phyloP scores from a whole-genome alignment of 2,797 vertebrate genomes.

The Siniperca undulata region DNA sequence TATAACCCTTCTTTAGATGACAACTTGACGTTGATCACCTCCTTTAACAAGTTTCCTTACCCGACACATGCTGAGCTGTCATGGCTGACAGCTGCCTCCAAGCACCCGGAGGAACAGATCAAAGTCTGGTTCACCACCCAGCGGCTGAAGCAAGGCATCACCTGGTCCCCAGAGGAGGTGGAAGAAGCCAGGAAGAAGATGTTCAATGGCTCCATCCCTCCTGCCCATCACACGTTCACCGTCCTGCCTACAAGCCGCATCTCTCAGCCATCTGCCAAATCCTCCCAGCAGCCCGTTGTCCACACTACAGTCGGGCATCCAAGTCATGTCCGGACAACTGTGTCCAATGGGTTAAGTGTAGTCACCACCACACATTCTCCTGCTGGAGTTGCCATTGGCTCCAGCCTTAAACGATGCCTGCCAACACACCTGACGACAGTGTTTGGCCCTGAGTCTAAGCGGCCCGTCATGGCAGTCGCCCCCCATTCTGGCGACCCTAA shows the following conservation, averaged over 20 bases:
- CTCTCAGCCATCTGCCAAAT: conserved; percentile 83
- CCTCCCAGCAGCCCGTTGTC: conserved; percentile 88
- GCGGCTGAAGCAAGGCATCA: conserved; percentile 96
- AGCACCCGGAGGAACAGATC: conserved; percentile 96
- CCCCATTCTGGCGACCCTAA: conserved; percentile 76
- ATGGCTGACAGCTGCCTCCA: conserved; percentile 95
- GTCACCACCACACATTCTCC: conserved; percentile 67
- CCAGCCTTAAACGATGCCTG: conserved; percentile 84
- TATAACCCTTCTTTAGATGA: conserved; percentile 95
- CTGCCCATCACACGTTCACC: conserved; percentile 90
- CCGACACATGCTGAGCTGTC: conserved; percentile 96
- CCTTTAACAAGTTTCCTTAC: conserved; percentile 97
- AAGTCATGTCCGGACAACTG: conserved; percentile 84
- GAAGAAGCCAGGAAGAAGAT: conserved; percentile 98
- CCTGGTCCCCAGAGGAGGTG: conserved; percentile 99
- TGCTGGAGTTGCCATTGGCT: conserved; percentile 1
- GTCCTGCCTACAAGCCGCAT: conserved; percentile 85
- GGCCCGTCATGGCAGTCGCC: conserved; percentile 83
- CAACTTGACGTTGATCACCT: conserved; percentile 93
- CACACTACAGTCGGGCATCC: conserved; percentile 89
- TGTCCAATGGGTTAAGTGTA: conserved; percentile 83
- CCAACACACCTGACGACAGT: conserved; percentile 73
- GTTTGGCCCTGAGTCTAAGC: conserved; percentile 88
- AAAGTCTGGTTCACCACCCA: conserved; percentile 98
- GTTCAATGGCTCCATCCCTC: conserved; percentile 96